Evolutionary conservation across 2,797 vertebrate species (phyloP), one percentile per base, ranked within the genome.

Genomic region (Etheostoma perlongum): DNA sequence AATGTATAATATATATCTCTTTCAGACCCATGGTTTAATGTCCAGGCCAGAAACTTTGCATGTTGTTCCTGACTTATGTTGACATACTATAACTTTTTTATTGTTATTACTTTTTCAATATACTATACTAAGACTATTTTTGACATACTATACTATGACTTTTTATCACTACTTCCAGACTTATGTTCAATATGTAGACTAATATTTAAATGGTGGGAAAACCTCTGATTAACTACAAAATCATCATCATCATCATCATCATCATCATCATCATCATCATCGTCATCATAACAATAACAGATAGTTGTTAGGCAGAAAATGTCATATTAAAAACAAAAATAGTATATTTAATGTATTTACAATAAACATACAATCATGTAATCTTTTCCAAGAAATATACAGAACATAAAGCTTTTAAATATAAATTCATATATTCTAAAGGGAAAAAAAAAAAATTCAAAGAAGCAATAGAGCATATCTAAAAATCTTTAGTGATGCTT

Each of bases 281-380:
- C 10, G 12, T 12, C 36, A 40, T 12, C 36, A 12, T 40, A 11
- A 40, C 3, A 40, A 40, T 40, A 40, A 40, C 36, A 40, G 36
- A 40, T 11, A 40, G 36, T 40, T 40, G 3, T 40, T 30, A 82
- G 57, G 4, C 59, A 76, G 27, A 53, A 65, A 62, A 58, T 27
- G 19, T 53, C 63, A 16, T 85, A 65, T 85, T 92, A 91, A 89
- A 94, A 94, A 92, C 90, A 93, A 94, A 93, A 93, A 94, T 93
- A 94, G 89, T 91, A 93, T 94, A 93, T 94, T 94, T 94, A 92
- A 93, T 93, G 89, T 92, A 93, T 94, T 92, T 92, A 93, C 92
- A 94, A 91, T 90, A 92, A 93, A 92, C 92, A 92, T 94, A 93
- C 92, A 94, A 92, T 94, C 92, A 94, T 93, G 82, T 91, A 85